Conservation (phyloP, 1,140 invertebrate genomes). For the Ladona fulva region DNA sequence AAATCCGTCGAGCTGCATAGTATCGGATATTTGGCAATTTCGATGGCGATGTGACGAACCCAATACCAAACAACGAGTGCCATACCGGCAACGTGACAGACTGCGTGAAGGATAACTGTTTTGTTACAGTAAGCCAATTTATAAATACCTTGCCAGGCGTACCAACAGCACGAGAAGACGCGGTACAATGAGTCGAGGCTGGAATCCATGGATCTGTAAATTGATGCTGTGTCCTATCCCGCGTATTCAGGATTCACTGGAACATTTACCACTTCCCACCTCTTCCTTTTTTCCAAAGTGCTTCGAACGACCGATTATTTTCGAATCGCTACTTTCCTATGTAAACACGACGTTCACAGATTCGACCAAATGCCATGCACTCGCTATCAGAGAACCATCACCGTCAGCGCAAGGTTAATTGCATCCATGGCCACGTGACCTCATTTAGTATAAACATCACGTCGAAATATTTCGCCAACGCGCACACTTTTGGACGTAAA, state of each 20-base stretch:
- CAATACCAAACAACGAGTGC: too few relatives aligned
- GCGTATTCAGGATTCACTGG: neutral
- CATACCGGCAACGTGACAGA: too few relatives aligned
- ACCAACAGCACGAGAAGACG: constrained; percentile 2
- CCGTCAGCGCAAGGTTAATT: neutral
- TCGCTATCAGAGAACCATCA: neutral
- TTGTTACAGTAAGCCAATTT: neutral
- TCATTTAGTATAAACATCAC: neutral
- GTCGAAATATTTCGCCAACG: neutral
- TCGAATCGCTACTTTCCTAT: too few relatives aligned
- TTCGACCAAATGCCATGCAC: neutral
- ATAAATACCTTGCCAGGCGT: constrained; percentile 16
- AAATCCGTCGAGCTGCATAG: too few relatives aligned
- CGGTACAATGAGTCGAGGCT: constrained; percentile 9
- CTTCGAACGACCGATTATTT: too few relatives aligned
- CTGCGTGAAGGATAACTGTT: too few relatives aligned
- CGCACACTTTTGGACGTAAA: too few relatives aligned
- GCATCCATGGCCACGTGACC: neutral
- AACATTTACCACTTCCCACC: neutral
- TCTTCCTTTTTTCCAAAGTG: neutral
- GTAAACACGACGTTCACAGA: too few relatives aligned
- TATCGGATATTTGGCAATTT: too few relatives aligned
- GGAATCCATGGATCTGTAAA: constrained; percentile 16
- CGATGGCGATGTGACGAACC: too few relatives aligned
- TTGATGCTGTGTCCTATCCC: neutral